Evolutionary conservation across 1,140 invertebrate genomes (phyloP), one percentile per base, ranked within the genome.

Genomic region (Formica selysi): DNA sequence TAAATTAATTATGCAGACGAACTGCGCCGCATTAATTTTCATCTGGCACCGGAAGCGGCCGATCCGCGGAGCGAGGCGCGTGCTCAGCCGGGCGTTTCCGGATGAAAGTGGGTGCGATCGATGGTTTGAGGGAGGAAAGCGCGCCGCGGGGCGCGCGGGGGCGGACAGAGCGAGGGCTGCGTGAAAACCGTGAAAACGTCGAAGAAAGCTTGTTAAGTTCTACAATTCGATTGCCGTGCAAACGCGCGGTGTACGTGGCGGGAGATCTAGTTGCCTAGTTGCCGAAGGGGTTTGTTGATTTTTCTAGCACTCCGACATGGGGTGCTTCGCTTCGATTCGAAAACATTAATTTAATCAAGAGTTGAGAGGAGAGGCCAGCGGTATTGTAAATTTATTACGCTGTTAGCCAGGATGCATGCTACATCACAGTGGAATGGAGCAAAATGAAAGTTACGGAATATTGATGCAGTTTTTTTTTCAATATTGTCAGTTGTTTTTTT

Each of bases 1-100:
- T 90, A 87, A 93, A 93, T 93, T 94, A 93, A 94, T 94, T 94
- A 93, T 93, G 93, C 90, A 92, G 90, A 93, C 91, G 91, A 93
- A 93, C 90, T 90, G 90, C 70, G 73, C 71, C 61, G 90, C 91
- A 93, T 91, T 91, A 91, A 91, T 90, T 90, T 90, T 88, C 87
- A 89, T 89, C 48, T 36, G 86, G 41, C 64, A 62, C 44, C 88
- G 84, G 76, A 80, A 86, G 73, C 68, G n/a, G n/a, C 36, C 8
- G 48, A 19, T 48, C 61, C 26, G 16, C 38, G 44, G 16, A 41
- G 64, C 38, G 51, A 11, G 22, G 51, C 51, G 73, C 44, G 59
- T 59, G 67, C 38, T 19, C 76, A n/a, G 41, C 16, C 59, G 74
- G 73, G 81, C 59, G 62, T 78, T 76, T 65, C 71, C 71, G 73